phyloP scores from a whole-genome alignment of 2,797 vertebrate genomes.

The Hemibagrus guttatus region DNA sequence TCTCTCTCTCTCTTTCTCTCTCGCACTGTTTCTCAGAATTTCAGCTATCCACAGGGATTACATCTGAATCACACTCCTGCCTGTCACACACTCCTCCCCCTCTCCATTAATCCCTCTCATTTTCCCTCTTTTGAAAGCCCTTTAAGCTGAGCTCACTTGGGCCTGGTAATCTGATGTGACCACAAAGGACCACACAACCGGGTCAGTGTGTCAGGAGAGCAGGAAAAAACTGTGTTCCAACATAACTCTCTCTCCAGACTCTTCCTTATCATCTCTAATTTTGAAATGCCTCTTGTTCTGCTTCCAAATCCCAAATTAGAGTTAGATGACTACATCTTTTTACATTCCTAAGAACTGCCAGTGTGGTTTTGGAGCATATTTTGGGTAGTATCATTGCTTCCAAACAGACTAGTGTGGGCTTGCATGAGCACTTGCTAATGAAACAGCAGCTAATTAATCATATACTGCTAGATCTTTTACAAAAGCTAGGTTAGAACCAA shows the following conservation, averaged over 20 bases:
- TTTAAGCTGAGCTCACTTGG: conserved; percentile 64
- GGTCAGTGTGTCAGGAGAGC: conserved; percentile 72
- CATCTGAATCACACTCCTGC: conserved; percentile 60
- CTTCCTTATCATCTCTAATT: conserved; percentile 9
- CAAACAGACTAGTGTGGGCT: background rate
- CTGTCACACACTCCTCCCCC: conserved; percentile 55
- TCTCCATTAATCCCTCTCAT: conserved; percentile 71
- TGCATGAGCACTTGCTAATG: background rate
- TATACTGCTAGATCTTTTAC: background rate
- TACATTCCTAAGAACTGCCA: background rate
- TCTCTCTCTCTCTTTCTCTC: conserved; percentile 3
- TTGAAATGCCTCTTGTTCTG: conserved; percentile 35
- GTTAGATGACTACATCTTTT: background rate
- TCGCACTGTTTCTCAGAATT: conserved; percentile 18
- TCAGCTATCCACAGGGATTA: conserved; percentile 62
- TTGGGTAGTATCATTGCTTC: background rate
- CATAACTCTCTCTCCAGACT: conserved; percentile 1
- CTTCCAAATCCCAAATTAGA: background rate
- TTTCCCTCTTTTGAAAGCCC: conserved; percentile 63
- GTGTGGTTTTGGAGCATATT: background rate
- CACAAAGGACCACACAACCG: conserved; percentile 60
- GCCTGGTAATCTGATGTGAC: conserved; percentile 62
- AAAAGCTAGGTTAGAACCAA: background rate
- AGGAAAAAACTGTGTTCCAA: conserved; percentile 1
- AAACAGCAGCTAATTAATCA: background rate